phyloP scores from a whole-genome alignment of 2,888 invertebrate genomes.

The Pyrochroa serraticornis region DNA sequence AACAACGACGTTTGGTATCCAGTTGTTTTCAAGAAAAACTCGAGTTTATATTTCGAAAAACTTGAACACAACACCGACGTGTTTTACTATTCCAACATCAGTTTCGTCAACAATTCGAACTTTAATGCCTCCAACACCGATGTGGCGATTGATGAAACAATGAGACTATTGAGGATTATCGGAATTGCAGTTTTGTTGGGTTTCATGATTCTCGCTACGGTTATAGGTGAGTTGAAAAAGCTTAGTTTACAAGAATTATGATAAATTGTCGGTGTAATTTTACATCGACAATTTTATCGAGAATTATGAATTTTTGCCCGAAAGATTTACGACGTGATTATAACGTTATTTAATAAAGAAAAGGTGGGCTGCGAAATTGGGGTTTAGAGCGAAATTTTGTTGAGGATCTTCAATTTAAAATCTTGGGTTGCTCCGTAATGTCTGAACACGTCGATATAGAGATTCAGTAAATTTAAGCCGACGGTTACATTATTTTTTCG shows the following conservation, averaged over 20 bases:
- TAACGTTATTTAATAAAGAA: no score
- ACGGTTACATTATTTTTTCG: no score
- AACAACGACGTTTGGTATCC: slow-evolving; percentile 47
- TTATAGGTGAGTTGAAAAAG: slow-evolving; percentile 62
- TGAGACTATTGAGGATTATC: slow-evolving; percentile 66
- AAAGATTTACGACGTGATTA: no score
- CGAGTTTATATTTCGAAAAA: slow-evolving; percentile 39
- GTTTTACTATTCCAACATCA: slow-evolving; percentile 27
- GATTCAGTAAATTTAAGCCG: no score
- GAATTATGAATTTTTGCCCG: no score
- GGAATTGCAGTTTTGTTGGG: slow-evolving; percentile 66
- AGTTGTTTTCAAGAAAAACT: slow-evolving; percentile 44
- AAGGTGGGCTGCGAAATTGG: no score
- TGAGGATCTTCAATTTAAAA: no score
- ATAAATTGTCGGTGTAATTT: no score
- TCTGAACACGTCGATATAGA: no score
- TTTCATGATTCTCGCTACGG: slow-evolving; percentile 67
- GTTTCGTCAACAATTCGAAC: slow-evolving; percentile 24
- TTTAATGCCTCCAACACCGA: slow-evolving; percentile 55
- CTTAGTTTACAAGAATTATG: not conserved
- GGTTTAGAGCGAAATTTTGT: no score
- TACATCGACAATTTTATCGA: not conserved
- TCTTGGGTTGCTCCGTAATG: no score
- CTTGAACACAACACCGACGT: slow-evolving; percentile 23
- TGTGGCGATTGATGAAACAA: slow-evolving; percentile 35